Conservation (phyloP, 2,797 vertebrate genomes). For the Mallotus villosus region DNA sequence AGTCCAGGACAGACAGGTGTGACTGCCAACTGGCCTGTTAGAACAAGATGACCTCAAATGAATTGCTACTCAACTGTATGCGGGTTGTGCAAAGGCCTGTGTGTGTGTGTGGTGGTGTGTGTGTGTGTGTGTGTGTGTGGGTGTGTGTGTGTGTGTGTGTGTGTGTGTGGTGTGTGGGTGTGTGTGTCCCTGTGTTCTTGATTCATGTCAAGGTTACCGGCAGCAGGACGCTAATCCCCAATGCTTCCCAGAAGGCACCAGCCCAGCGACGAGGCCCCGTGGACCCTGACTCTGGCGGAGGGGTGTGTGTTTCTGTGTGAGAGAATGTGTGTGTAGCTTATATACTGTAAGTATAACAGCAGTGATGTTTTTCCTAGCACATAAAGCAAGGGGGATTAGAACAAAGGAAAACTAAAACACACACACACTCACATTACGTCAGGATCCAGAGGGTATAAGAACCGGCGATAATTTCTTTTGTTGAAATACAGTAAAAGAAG, state of each 20-base stretch:
- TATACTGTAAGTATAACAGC: background rate
- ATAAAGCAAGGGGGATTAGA: too few species aligned
- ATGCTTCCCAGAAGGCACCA: too few species aligned
- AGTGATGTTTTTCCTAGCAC: too few species aligned
- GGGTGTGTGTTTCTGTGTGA: background rate
- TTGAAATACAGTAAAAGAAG: too few species aligned
- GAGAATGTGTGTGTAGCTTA: constrained; percentile 31
- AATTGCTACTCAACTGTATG: constrained; percentile 55
- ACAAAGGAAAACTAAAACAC: too few species aligned
- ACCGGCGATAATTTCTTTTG: too few species aligned
- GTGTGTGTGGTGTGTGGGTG: constrained; percentile 10
- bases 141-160: constrained; percentile 3
- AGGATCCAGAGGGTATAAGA: too few species aligned
- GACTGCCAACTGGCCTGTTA: constrained; percentile 52
- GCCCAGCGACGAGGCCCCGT: too few species aligned
- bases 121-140: constrained; percentile 1
- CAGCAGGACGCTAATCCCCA: background rate
- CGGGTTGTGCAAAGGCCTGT: constrained; percentile 17
- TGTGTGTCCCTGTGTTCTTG: constrained; percentile 11
- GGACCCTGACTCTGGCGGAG: background rate
- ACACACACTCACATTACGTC: too few species aligned
- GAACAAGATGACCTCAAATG: constrained; percentile 50
- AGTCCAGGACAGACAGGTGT: constrained; percentile 40
- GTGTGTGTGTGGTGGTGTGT: constrained; percentile 2
- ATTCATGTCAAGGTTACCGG: background rate